Conservation (phyloP, 2,113 vertebrate species). For the Sialia sialis region DNA sequence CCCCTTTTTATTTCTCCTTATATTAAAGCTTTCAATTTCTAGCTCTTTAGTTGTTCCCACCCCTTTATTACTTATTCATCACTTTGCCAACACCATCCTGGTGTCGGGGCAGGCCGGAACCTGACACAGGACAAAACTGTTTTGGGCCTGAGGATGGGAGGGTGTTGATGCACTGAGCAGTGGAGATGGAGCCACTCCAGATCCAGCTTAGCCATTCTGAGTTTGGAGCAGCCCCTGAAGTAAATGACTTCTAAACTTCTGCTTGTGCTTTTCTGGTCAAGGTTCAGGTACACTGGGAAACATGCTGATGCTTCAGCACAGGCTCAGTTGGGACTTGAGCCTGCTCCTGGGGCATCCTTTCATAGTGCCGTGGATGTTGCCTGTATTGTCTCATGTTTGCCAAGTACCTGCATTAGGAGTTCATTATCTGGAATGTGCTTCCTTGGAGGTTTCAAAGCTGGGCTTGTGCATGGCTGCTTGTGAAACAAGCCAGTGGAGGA, state of each 20-base stretch:
- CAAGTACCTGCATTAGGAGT: not conserved
- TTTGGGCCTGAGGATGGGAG: not conserved
- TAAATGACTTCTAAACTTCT: not conserved
- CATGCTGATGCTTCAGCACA: fast-evolving
- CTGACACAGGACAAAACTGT: not conserved
- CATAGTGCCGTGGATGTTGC: fast-evolving
- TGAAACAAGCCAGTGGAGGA: not conserved
- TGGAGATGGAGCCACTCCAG: not conserved
- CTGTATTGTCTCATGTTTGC: not conserved
- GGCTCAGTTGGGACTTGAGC: not conserved
- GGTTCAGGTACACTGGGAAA: not conserved
- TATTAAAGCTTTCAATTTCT: no score
- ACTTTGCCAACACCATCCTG: no score
- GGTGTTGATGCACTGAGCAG: fast-evolving
- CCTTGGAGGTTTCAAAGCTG: not conserved
- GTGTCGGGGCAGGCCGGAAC: no score
- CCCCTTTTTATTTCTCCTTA: no score
- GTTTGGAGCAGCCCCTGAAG: not conserved
- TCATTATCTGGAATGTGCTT: not conserved
- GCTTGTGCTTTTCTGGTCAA: not conserved
- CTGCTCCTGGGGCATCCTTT: not conserved
- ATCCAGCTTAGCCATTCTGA: not conserved
- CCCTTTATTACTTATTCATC: no score
- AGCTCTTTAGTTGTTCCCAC: no score
- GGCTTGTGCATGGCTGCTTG: not conserved